phyloP scores from a whole-genome alignment of 2,888 invertebrate genomes.

The Galeopsomyia nigrocyanea region DNA sequence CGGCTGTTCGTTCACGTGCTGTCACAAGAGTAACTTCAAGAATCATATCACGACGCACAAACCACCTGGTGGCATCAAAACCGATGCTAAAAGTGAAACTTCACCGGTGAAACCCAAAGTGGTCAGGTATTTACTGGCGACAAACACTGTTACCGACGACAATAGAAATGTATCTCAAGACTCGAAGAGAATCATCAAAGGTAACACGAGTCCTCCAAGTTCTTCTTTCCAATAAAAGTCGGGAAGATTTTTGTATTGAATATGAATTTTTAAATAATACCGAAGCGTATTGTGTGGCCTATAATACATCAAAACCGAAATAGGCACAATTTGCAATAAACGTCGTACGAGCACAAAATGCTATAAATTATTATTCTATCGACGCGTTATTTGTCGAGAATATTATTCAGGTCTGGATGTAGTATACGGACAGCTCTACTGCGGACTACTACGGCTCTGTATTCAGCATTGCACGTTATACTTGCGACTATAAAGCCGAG shows the following conservation, averaged over 20 bases:
- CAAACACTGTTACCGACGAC: no score
- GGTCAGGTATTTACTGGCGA: no score
- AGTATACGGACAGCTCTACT: background rate
- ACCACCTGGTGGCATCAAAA: no score
- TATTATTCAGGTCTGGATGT: background rate
- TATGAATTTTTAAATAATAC: background rate
- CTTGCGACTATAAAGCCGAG: background rate
- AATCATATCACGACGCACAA: background rate
- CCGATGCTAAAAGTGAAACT: no score
- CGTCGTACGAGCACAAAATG: background rate
- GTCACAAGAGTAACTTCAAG: slow-evolving; percentile 3
- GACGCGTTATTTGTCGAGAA: background rate
- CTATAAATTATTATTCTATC: background rate
- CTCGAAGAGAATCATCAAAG: no score
- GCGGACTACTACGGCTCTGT: background rate
- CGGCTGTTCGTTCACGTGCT: slow-evolving; percentile 3
- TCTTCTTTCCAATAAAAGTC: no score
- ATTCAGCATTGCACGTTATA: background rate
- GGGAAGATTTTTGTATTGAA: background rate
- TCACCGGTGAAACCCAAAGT: no score
- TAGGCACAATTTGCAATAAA: no score
- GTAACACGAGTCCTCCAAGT: no score
- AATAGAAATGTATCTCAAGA: no score
- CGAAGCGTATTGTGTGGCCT: background rate
- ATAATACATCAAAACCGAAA: no score